Conservation (phyloP, 2,113 vertebrate genomes). For the Petrocephalus microphthalmus region DNA sequence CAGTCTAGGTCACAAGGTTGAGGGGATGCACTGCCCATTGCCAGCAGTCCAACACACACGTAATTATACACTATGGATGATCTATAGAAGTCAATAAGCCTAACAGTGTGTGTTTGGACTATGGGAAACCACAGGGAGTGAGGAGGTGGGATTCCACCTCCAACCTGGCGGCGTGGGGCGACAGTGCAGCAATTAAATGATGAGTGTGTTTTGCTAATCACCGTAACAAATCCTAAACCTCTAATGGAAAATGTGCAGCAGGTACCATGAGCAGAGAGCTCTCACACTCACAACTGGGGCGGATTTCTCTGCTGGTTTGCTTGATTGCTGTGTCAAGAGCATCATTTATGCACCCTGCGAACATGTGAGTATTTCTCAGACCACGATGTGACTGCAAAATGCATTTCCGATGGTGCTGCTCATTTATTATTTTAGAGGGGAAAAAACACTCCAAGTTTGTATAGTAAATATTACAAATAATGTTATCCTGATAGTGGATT, state of each 20-base stretch:
- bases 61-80: neutral
- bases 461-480: neutral
- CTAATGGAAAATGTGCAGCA: neutral
- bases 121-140: neutral
- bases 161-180: neutral
- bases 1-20: neutral
- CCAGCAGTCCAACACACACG: neutral
- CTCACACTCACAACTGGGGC: neutral
- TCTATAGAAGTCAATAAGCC: neutral
- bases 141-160: neutral
- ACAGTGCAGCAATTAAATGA: neutral
- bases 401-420: neutral
- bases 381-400: neutral
- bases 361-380: neutral
- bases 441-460: neutral
- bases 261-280: neutral
- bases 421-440: neutral
- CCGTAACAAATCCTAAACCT: neutral
- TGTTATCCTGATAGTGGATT: neutral
- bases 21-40: neutral
- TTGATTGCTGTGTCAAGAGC: neutral
- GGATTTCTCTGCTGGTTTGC: neutral
- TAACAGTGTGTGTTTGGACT: neutral
- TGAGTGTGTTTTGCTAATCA: neutral
- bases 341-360: neutral